Percentiles rank a stretch among this genome's conserved stretches.
phyloP scores from a whole-genome alignment of 2,888 invertebrate species.

The Dichetophora obliterata region DNA sequence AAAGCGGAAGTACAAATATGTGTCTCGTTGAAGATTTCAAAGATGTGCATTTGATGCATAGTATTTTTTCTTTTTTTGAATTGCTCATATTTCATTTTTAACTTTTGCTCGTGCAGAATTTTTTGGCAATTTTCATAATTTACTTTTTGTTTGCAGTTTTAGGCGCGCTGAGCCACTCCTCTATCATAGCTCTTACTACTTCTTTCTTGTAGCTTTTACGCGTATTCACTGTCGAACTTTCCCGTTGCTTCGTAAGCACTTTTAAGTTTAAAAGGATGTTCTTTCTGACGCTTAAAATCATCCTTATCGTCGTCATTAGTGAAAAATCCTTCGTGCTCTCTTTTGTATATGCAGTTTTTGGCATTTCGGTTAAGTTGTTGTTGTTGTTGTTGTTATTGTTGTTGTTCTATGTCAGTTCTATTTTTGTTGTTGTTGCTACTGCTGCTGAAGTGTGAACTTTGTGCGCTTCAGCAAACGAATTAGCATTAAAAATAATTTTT shows the following conservation, averaged over 20 bases:
- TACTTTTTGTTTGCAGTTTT: constrained; percentile 23
- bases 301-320: constrained; percentile 34
- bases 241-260: background rate
- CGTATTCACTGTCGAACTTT: no score
- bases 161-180: constrained; percentile 7
- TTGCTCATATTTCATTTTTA: background rate
- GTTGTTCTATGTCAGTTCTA: background rate
- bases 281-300: constrained; percentile 7
- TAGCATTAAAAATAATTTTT: constrained; percentile 41
- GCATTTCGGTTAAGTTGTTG: constrained; percentile 15
- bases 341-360: constrained; percentile 15
- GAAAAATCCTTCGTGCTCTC: constrained; percentile 23
- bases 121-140: constrained; percentile 33
- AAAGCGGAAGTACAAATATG: background rate
- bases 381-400: constrained; percentile 4
- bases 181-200: background rate
- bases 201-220: background rate
- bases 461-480: constrained; percentile 35
- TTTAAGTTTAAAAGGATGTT: constrained; percentile 17
- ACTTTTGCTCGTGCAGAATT: background rate
- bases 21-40: constrained; percentile 2
- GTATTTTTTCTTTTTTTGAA: background rate
- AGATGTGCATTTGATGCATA: constrained; percentile 12
- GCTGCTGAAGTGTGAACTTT: constrained; percentile 31
- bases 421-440: constrained; percentile 17